phyloP scores from a whole-genome alignment of 2,797 vertebrate genomes.

The Xenentodon cancila region DNA sequence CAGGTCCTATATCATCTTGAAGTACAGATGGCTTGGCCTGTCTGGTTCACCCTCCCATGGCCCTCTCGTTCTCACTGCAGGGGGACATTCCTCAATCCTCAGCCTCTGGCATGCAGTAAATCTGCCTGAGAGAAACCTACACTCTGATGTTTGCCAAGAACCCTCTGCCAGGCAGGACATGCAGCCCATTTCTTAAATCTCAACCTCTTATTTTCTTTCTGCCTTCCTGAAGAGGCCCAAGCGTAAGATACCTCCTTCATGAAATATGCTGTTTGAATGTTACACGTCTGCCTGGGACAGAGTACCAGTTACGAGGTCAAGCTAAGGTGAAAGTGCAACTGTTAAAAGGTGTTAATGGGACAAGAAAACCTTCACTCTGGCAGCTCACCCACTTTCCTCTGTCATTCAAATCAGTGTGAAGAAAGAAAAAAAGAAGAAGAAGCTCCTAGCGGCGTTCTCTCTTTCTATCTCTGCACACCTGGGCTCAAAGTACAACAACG shows the following conservation, averaged over 20 bases:
- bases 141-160: constrained; percentile 32
- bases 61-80: constrained; percentile 65
- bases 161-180: constrained; percentile 45
- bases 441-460: constrained; percentile 61
- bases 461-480: constrained; percentile 67
- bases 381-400: constrained; percentile 50
- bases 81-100: constrained; percentile 76
- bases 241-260: not conserved
- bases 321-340: constrained; percentile 40
- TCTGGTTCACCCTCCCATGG: constrained; percentile 52
- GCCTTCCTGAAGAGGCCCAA: constrained; percentile 4
- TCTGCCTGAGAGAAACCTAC: constrained; percentile 62
- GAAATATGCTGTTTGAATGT: constrained; percentile 9
- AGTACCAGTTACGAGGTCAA: constrained; percentile 27
- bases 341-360: constrained; percentile 67
- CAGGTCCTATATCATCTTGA: constrained; percentile 54
- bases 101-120: constrained; percentile 74
- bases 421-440: constrained; percentile 38
- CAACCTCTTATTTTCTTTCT: constrained; percentile 19
- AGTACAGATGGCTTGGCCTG: constrained; percentile 59
- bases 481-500: constrained; percentile 51
- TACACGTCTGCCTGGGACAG: constrained; percentile 32
- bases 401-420: constrained; percentile 10
- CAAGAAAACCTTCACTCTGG: constrained; percentile 38
- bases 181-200: constrained; percentile 37